phyloP scores from a whole-genome alignment of 2,888 invertebrate species.

The Drosophila niveifrons region DNA sequence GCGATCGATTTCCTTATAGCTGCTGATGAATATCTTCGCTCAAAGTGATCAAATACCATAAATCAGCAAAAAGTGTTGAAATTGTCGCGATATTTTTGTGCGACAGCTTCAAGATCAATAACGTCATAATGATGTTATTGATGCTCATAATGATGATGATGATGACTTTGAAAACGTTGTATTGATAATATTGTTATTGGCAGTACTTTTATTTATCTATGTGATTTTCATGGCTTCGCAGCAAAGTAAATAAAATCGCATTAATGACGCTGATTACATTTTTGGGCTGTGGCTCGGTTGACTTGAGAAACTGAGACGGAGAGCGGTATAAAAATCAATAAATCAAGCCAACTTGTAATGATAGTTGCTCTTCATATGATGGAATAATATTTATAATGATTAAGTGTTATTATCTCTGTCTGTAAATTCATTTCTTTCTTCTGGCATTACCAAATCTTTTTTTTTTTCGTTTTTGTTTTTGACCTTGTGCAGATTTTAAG shows the following conservation, averaged over 20 bases:
- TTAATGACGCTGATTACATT: slow-evolving; percentile 57
- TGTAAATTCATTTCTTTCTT: slow-evolving; percentile 21
- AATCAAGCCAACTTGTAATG: slow-evolving; percentile 42
- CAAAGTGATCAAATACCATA: slow-evolving; percentile 6
- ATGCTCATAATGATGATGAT: slow-evolving; percentile 25
- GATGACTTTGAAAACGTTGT: slow-evolving; percentile 35
- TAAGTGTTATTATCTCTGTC: slow-evolving; percentile 41
- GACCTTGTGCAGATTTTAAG: slow-evolving; percentile 63
- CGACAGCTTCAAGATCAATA: slow-evolving; percentile 56
- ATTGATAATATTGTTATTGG: slow-evolving; percentile 34
- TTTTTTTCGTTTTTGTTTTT: not conserved
- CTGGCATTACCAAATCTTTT: slow-evolving; percentile 39
- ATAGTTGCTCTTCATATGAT: slow-evolving; percentile 31
- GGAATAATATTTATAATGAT: slow-evolving; percentile 48
- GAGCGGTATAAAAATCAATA: slow-evolving; percentile 38
- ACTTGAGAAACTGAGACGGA: slow-evolving; percentile 3
- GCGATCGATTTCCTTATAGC: slow-evolving; percentile 50
- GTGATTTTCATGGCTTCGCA: slow-evolving; percentile 52
- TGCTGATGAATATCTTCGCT: slow-evolving; percentile 5
- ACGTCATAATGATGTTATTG: slow-evolving; percentile 36
- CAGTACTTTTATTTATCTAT: slow-evolving; percentile 46
- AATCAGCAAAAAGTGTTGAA: slow-evolving; percentile 49
- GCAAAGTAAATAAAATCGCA: slow-evolving; percentile 67
- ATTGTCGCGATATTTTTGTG: slow-evolving; percentile 32
- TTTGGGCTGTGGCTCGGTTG: slow-evolving; percentile 19